Conservation (phyloP, 2,888 invertebrate genomes). For the Sminthurides aquaticus region DNA sequence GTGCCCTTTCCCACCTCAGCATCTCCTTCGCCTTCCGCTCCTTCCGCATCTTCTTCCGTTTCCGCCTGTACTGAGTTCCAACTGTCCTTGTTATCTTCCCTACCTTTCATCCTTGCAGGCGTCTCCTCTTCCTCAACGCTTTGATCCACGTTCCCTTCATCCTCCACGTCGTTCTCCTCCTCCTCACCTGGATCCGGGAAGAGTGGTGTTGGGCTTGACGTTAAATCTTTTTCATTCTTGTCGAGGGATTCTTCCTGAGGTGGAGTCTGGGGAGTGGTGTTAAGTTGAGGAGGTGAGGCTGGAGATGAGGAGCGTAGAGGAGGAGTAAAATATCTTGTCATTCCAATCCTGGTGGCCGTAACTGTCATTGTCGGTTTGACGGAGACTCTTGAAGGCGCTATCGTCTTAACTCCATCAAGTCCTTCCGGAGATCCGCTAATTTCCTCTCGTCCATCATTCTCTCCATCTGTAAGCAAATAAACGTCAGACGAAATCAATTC, state of each 20-base stretch:
- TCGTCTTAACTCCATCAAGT: neutral
- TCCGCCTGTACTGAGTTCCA: slow-evolving; percentile 1
- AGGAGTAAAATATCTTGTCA: slow-evolving; percentile 22
- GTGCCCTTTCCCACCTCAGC: slow-evolving; percentile 13
- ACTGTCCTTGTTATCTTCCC: neutral
- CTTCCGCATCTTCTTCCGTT: slow-evolving; percentile 1
- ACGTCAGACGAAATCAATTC: neutral
- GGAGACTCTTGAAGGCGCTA: slow-evolving; percentile 16
- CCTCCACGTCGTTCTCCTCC: neutral
- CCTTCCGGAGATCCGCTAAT: neutral
- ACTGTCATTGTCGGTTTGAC: slow-evolving; percentile 32
- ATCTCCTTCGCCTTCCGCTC: neutral
- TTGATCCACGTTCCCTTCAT: neutral
- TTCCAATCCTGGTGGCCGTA: slow-evolving; percentile 33
- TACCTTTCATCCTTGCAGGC: neutral
- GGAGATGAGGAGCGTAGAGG: neutral
- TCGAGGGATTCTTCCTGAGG: neutral
- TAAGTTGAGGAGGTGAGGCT: neutral
- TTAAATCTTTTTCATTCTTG: neutral
- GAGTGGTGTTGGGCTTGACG: neutral
- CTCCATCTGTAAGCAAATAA: neutral
- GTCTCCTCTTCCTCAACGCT: neutral
- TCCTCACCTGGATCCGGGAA: neutral
- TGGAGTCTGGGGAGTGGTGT: neutral
- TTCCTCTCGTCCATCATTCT: slow-evolving; percentile 4